Base-by-base conservation (phyloP, 2,797 vertebrate genomes). In the Catostomus latipinnis region DNA sequence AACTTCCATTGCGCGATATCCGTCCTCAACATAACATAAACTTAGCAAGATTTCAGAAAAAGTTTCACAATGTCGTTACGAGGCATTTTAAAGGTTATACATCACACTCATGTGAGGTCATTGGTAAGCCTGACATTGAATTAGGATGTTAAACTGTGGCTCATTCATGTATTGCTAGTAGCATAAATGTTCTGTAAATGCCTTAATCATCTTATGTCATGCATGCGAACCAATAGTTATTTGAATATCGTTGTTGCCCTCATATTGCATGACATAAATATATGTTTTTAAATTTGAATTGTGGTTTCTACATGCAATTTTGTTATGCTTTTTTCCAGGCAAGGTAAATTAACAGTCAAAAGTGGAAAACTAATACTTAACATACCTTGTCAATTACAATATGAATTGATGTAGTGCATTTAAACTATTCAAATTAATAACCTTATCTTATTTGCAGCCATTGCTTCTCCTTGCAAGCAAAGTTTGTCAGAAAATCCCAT, bases 91-190 rank as follows among this genome's bases (percentile, higher is more conserved):
- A 91, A 62, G 84, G 65, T 88, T 6, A 45, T 88, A 56, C 90
- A 90, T 9, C 74, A 81, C 1, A 0, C 58, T n/a, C 22, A 63
- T 5, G 12, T 87, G 10, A 56, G 72, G 3, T 80, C 86, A 6
- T 22, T 88, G 63, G 93, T 94, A 85, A 92, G 93, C 1, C 50
- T 46, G 10, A 96, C 34, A 34, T 63, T 45, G 9, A 43, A 2
- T 43, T 5, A 2, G 16, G 1, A 58, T 1, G 53, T 10, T 11
- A 13, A 65, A 9, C 1, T 60, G 49, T 49, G 9, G 9, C 4
- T 7, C 60, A 2, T 45, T 53, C 49, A 6, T 3, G 12, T 2
- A 0, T 49, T 53, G 49, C 50, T 54, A 53, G 34, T 4, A 34
- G 34, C 34, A 4, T 34, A 65, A 63, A 9, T 9, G 6, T 34